Conservation (phyloP, 2,888 invertebrate genomes). For the Limnephilus lunatus region DNA sequence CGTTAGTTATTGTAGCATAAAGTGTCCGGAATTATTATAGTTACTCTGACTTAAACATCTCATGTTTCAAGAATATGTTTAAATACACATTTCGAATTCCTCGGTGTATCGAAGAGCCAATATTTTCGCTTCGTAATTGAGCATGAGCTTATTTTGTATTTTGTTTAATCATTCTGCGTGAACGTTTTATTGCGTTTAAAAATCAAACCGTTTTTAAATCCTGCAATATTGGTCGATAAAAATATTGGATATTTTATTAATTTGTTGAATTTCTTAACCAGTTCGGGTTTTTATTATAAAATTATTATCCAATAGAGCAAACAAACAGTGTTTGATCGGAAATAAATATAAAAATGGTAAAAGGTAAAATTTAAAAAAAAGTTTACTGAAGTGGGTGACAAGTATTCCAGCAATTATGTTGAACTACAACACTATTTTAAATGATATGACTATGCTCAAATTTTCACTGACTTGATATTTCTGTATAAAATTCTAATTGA, state of each 20-base stretch:
- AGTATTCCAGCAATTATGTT: no score
- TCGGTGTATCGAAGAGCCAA: background rate
- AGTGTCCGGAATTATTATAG: conserved; percentile 62
- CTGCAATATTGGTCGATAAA: background rate
- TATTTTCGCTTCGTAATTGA: conserved; percentile 5
- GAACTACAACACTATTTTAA: no score
- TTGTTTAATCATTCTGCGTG: background rate
- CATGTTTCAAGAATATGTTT: conserved; percentile 63
- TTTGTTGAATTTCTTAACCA: background rate
- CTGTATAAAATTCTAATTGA: no score
- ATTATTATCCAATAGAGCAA: background rate
- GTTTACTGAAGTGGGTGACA: background rate
- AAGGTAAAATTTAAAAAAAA: background rate
- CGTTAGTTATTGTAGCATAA: conserved; percentile 58
- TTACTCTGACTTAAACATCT: conserved; percentile 48
- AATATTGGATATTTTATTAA: background rate
- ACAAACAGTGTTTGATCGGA: background rate
- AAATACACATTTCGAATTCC: conserved; percentile 54
- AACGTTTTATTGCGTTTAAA: background rate
- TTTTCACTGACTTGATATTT: no score
- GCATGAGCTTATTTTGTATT: background rate
- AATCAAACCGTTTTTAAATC: background rate
- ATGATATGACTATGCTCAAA: no score
- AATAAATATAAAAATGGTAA: background rate
- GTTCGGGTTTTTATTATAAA: background rate